Evolutionary conservation across 2,797 vertebrate genomes (phyloP), one percentile per base, ranked within the genome.

Genomic region (Synanceia verrucosa): DNA sequence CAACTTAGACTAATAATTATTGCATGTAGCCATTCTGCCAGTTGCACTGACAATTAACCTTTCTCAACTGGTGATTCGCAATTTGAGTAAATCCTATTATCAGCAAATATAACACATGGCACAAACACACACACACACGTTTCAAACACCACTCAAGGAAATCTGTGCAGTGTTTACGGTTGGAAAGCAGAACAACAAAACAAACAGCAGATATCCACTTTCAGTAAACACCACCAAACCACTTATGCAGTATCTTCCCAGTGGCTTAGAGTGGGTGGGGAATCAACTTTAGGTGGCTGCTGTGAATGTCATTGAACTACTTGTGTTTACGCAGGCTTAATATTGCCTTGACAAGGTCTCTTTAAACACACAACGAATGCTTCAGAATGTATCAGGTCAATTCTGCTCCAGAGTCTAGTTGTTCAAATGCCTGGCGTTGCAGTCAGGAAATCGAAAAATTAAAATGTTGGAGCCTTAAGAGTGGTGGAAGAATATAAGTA

Each of bases 1-100:
- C 89, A 91, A 93, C 92, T 88, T 84, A 79, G 86, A 85, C 91
- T 90, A 91, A 93, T 93, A 93, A 95, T 95, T 90, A 94, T 89
- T 90, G 90, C 86, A 79, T 88, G 91, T 91, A 86, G 75, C 86
- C 90, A 88, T 93, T 93, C 90, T 91, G 91, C 87, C 86, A 90
- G 86, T 90, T 84, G 86, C 85, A 71, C 86, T 91, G 86, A 93
- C 92, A 94, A 94, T 94, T 94, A 94, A 94, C 94, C 94, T 94
- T 92, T 89, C 88, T 92, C 89, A 90, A 93, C 91, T 93, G 91
- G 89, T 86, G 90, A 92, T 86, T 93, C 73, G 86, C 91, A 94
- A 90, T 91, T 92, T 86, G 86, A 93, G 91, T 90, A 94, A 95
- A 94, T 95, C 93, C 92, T 86, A 91, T 94, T 94, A 95, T 94